These are phyloP conservation scores for Atta colombica DNA, from an alignment of 1,140 invertebrate species.

Conservation along the genomic window DNA sequence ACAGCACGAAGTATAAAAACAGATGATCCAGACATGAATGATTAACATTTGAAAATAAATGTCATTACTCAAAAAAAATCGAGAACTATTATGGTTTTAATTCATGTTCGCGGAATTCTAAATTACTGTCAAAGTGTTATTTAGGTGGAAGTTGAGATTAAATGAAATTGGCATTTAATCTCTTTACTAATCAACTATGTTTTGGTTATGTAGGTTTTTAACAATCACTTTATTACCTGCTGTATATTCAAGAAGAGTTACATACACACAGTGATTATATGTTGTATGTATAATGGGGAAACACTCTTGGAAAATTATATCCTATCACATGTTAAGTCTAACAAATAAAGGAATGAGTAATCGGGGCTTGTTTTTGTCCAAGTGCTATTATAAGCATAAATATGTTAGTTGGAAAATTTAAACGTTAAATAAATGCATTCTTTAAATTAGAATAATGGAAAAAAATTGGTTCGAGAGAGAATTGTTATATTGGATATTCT, in stretches of 20 bases:
- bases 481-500: not conserved
- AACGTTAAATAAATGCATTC: not conserved
- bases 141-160: not conserved
- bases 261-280: not conserved
- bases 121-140: not conserved
- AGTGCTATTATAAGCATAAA: not conserved
- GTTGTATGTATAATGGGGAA: not conserved
- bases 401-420: not conserved
- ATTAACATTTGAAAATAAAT: not conserved
- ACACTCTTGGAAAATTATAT: slow-evolving; percentile 1
- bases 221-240: not conserved
- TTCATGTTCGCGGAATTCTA: not conserved
- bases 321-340: not conserved
- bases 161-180: slow-evolving; percentile 1
- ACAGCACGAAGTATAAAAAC: not conserved
- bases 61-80: not conserved
- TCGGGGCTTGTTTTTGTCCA: slow-evolving; percentile 15
- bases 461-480: not conserved
- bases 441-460: slow-evolving; percentile 12
- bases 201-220: not conserved
- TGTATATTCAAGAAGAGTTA: not conserved
- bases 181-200: slow-evolving; percentile 14
- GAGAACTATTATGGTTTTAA: not conserved
- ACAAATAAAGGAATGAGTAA: slow-evolving; percentile 25
- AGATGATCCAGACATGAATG: not conserved